Conservation (phyloP, 2,888 invertebrate species). For the Eilema caniola region DNA sequence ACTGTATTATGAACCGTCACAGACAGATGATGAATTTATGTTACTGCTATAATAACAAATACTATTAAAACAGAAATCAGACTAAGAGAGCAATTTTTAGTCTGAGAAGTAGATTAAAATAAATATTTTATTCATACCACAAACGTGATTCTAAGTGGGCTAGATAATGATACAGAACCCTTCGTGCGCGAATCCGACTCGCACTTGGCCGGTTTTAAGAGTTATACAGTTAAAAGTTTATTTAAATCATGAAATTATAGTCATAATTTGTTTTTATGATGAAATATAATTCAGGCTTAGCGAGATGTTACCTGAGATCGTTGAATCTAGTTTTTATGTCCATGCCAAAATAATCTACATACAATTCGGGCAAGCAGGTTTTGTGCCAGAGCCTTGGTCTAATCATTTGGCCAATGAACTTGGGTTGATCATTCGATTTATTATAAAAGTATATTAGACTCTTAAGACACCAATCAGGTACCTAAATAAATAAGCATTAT, state of each 20-base stretch:
- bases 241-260: neutral
- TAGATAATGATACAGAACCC: too few relatives aligned
- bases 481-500: neutral
- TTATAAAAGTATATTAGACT: neutral
- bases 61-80: too few relatives aligned
- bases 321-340: neutral
- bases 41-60: too few relatives aligned
- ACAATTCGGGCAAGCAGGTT: constrained; percentile 14
- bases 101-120: too few relatives aligned
- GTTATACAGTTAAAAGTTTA: neutral
- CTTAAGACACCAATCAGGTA: neutral
- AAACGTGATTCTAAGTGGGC: too few relatives aligned
- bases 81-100: too few relatives aligned
- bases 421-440: constrained; percentile 13
- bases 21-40: too few relatives aligned
- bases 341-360: neutral
- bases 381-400: neutral
- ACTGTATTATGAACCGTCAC: too few relatives aligned
- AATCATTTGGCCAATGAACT: constrained; percentile 6
- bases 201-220: neutral
- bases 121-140: too few relatives aligned
- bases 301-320: neutral
- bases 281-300: neutral
- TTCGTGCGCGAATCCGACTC: too few relatives aligned
- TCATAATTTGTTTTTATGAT: neutral